Percentiles rank a stretch among this genome's conserved stretches.
Evolutionary conservation across 2,797 vertebrate genomes (phyloP).

Genomic region (Sciaenops ocellatus): DNA sequence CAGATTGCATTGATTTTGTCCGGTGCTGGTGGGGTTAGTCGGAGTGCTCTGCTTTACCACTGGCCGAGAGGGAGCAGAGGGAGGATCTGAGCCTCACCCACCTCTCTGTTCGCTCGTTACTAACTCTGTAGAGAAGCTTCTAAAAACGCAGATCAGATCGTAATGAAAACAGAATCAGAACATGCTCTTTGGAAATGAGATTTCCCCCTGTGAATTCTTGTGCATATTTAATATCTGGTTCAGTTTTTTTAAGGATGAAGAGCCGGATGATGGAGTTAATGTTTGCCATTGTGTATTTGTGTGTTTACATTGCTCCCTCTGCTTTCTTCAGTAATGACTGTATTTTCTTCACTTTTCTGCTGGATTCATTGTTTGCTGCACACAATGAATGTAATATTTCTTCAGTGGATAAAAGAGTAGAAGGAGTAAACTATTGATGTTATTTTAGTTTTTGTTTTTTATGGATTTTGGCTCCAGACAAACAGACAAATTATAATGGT

Average conservation of each 20-base stretch:
- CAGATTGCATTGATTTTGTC: conserved; percentile 50
- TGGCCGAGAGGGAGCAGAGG: conserved; percentile 19
- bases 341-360: not conserved
- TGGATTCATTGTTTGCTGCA: not conserved
- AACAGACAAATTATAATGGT: too few relatives aligned
- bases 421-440: not conserved
- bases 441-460: not conserved
- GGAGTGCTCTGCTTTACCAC: conserved; percentile 25
- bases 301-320: conserved; percentile 20
- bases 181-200: conserved; percentile 45
- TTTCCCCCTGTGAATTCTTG: conserved; percentile 33
- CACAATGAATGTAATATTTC: not conserved
- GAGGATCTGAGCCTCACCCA: conserved; percentile 5
- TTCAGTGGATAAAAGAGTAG: not conserved
- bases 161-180: conserved; percentile 47
- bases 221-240: conserved; percentile 42
- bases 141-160: conserved; percentile 28
- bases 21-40: conserved; percentile 29
- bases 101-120: conserved; percentile 41
- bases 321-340: conserved; percentile 3
- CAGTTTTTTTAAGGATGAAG: conserved; percentile 10
- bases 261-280: conserved; percentile 8
- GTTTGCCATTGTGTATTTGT: conserved; percentile 16
- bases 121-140: conserved; percentile 48
- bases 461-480: not conserved